phyloP scores from a whole-genome alignment of 2,113 vertebrate species.

The Picathartes gymnocephalus region DNA sequence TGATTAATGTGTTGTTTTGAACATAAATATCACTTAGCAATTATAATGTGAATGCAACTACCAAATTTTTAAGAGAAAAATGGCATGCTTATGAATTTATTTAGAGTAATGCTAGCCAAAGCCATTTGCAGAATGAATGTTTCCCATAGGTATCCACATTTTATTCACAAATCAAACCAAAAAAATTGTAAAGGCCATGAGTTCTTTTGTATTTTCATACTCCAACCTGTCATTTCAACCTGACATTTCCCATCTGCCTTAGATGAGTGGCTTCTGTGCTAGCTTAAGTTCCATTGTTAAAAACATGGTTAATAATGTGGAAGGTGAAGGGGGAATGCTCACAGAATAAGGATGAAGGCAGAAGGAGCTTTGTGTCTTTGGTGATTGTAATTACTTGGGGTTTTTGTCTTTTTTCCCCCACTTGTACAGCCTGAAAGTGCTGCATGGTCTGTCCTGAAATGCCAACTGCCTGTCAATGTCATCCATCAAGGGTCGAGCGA shows the following conservation, averaged over 20 bases:
- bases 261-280: neutral
- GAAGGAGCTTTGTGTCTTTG: neutral
- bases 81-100: neutral
- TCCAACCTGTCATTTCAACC: neutral
- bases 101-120: neutral
- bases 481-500: neutral
- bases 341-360: neutral
- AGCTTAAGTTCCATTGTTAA: neutral
- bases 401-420: neutral
- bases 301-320: neutral
- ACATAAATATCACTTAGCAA: constrained; percentile 60
- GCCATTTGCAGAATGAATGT: neutral
- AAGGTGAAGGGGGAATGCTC: neutral
- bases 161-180: neutral
- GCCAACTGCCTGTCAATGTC: neutral
- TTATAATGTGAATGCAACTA: constrained; percentile 28
- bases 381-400: neutral
- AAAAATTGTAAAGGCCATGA: neutral
- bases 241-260: neutral
- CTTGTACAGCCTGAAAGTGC: neutral
- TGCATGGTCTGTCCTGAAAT: constrained; percentile 15
- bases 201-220: neutral
- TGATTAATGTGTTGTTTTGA: constrained; percentile 58
- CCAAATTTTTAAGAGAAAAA: neutral
- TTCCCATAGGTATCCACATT: neutral